Evolutionary conservation across 2,888 invertebrate species (phyloP).

Genomic region (Cetonia aurata): DNA sequence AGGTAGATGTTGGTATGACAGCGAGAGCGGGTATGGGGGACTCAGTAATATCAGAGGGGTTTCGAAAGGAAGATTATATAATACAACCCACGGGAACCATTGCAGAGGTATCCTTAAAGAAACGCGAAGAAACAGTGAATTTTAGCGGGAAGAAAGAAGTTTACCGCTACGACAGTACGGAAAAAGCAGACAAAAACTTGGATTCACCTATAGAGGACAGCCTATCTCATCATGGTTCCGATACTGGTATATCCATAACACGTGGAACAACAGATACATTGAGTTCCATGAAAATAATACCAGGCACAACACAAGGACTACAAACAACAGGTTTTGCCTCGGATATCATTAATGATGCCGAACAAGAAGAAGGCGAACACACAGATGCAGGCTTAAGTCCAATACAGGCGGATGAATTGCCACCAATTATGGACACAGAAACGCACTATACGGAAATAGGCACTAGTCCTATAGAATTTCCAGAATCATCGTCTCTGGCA

Average conservation of each 20-base stretch:
- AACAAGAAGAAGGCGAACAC: slow-evolving; percentile 68
- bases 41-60: slow-evolving; percentile 54
- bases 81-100: slow-evolving; percentile 60
- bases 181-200: slow-evolving; percentile 51
- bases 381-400: slow-evolving; percentile 72
- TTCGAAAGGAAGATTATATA: slow-evolving; percentile 61
- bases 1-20: slow-evolving; percentile 67
- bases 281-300: slow-evolving; percentile 64
- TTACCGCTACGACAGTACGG: slow-evolving; percentile 66
- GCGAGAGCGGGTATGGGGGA: slow-evolving; percentile 65
- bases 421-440: slow-evolving; percentile 62
- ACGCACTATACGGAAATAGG: slow-evolving; percentile 67
- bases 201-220: slow-evolving; percentile 69
- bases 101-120: slow-evolving; percentile 60
- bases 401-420: slow-evolving; percentile 69
- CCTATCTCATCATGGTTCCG: slow-evolving; percentile 69
- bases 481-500: slow-evolving; percentile 64
- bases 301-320: slow-evolving; percentile 61
- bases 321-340: slow-evolving; percentile 66
- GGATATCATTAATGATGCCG: slow-evolving; percentile 65
- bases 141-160: slow-evolving; percentile 69
- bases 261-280: slow-evolving; percentile 67
- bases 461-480: slow-evolving; percentile 69
- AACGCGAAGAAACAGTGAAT: slow-evolving; percentile 68
- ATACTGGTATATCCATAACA: slow-evolving; percentile 71